Conservation (phyloP, 2,113 vertebrate species). For the Chloroceryle aenea region DNA sequence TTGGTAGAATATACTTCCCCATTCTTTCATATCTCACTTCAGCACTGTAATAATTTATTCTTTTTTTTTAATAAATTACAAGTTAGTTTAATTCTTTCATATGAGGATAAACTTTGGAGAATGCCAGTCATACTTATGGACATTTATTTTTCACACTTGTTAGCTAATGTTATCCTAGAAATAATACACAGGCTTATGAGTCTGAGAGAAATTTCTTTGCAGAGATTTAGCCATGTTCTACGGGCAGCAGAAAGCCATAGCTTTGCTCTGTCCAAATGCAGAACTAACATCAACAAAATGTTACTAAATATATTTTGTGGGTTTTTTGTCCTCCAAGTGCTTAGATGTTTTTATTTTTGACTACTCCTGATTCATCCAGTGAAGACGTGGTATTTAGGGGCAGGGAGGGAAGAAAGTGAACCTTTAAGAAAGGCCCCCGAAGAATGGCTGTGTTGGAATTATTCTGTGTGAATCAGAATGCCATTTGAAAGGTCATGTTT, state of each 20-base stretch:
- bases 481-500: not conserved
- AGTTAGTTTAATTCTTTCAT: conserved; percentile 5
- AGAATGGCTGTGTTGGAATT: not conserved
- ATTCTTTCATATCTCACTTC: not conserved
- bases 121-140: conserved; percentile 20
- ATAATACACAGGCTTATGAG: not conserved
- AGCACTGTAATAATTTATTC: not conserved
- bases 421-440: not conserved
- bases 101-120: not conserved
- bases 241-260: not conserved
- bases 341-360: not conserved
- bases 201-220: not conserved
- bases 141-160: conserved; percentile 10
- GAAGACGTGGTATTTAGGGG: not conserved
- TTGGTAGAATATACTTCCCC: not conserved
- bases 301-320: not conserved
- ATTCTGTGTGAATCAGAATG: not conserved
- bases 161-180: not conserved
- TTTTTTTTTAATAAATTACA: conserved; percentile 20
- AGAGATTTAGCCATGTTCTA: not conserved
- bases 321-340: not conserved
- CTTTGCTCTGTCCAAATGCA: not conserved
- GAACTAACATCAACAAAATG: not conserved
- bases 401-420: not conserved
- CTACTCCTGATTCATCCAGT: not conserved